phyloP scores from a whole-genome alignment of 2,888 invertebrate species.

The Agrotis puta region DNA sequence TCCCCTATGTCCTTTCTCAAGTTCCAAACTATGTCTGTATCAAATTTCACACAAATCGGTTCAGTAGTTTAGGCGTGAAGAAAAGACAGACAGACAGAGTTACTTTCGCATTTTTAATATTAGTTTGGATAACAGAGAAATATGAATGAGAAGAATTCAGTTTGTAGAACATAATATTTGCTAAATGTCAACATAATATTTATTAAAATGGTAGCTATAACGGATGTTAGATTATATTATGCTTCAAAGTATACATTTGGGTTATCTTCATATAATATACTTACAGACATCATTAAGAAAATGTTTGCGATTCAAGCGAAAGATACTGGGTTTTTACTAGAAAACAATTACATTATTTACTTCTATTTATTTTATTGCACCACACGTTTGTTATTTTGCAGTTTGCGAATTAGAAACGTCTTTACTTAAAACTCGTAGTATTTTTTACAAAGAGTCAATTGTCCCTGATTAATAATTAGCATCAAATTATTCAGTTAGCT shows the following conservation, averaged over 20 bases:
- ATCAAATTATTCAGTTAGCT: constrained; percentile 42
- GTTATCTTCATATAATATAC: constrained; percentile 5
- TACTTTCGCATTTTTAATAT: too few relatives aligned
- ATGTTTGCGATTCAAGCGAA: constrained; percentile 5
- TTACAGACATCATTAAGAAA: constrained; percentile 16
- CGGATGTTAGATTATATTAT: background rate
- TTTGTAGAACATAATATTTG: too few relatives aligned
- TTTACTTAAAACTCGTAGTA: background rate
- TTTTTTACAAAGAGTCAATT: background rate
- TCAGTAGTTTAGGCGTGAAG: too few relatives aligned
- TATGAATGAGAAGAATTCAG: too few relatives aligned
- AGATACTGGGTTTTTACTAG: constrained; percentile 9
- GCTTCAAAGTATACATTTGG: background rate
- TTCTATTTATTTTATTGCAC: constrained; percentile 3
- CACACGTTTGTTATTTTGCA: background rate
- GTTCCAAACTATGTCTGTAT: too few relatives aligned
- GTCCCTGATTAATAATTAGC: constrained; percentile 30
- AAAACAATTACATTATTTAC: constrained; percentile 1
- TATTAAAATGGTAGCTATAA: background rate
- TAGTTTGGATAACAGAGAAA: too few relatives aligned
- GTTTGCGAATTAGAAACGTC: background rate
- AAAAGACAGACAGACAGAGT: too few relatives aligned
- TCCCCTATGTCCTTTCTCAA: too few relatives aligned
- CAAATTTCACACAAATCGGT: too few relatives aligned
- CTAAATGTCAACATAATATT: too few relatives aligned